Evolutionary conservation across 2,113 vertebrate species (phyloP).

Genomic region (Australoheros scitulus): DNA sequence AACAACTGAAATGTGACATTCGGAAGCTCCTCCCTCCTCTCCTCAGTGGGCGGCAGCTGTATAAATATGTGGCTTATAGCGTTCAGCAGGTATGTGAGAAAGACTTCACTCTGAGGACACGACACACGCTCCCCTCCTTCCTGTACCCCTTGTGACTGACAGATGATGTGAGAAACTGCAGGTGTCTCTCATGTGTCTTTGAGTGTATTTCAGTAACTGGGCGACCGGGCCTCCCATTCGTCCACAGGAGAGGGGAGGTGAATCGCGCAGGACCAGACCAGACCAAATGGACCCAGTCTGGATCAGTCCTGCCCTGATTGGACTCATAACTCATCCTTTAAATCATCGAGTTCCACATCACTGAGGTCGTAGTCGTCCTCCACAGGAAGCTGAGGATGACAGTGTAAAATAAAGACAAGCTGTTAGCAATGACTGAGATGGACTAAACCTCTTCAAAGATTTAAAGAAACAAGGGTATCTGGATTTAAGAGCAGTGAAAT

Average conservation of each 20-base stretch:
- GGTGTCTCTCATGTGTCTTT: constrained; percentile 51
- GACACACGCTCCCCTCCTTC: background rate
- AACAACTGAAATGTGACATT: constrained; percentile 30
- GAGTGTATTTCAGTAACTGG: constrained; percentile 71
- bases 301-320: constrained; percentile 13
- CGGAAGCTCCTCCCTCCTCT: constrained; percentile 17
- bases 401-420: background rate
- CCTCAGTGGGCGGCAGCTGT: constrained; percentile 17
- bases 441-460: background rate
- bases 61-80: constrained; percentile 47
- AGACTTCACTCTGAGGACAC: constrained; percentile 44
- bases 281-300: constrained; percentile 33
- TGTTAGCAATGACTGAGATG: background rate
- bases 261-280: constrained; percentile 38
- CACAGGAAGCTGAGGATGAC: constrained; percentile 84
- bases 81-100: constrained; percentile 52
- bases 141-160: constrained; percentile 33
- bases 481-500: background rate
- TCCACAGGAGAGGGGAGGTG: constrained; percentile 74
- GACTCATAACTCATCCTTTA: constrained; percentile 87
- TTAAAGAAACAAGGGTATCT: background rate
- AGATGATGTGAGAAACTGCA: constrained; percentile 60
- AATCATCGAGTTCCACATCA: constrained; percentile 88
- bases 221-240: constrained; percentile 54
- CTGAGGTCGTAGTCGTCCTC: constrained; percentile 97